Evolutionary conservation across 2,113 vertebrate species (phyloP).

Genomic region (Hydrolagus affinis): DNA sequence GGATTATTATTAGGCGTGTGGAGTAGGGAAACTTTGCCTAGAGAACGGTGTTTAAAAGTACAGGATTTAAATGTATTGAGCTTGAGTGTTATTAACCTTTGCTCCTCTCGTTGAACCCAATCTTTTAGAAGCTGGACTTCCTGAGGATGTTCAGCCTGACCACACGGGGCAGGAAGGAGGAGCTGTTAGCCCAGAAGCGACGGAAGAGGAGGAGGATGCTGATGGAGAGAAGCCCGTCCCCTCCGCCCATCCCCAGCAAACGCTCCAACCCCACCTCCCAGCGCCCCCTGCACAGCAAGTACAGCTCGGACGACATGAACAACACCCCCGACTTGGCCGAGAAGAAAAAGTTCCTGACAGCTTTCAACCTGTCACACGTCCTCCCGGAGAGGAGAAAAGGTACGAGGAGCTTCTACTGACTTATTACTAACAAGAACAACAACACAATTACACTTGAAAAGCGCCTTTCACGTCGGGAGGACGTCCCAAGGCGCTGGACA

Average conservation of each 20-base stretch:
- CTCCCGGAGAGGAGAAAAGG: conserved; percentile 82
- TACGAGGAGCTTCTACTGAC: conserved; percentile 39
- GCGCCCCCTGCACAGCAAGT: conserved; percentile 75
- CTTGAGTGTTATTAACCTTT: too few species aligned
- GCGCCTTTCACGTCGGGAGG: too few species aligned
- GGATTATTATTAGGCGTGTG: too few species aligned
- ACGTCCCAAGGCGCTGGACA: too few species aligned
- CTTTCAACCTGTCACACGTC: conserved; percentile 89
- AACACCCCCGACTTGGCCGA: conserved; percentile 85
- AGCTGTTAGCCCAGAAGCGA: conserved; percentile 80
- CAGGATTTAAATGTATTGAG: too few species aligned
- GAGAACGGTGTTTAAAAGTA: too few species aligned
- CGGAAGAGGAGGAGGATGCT: conserved; percentile 87
- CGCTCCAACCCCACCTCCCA: conserved; percentile 63
- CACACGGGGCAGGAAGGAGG: conserved; percentile 76
- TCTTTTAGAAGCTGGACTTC: conserved; percentile 84
- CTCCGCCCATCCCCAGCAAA: conserved; percentile 67
- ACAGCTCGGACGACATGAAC: conserved; percentile 93
- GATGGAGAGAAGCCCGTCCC: conserved; percentile 84
- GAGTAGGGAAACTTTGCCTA: too few species aligned
- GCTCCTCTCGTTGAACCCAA: too few species aligned
- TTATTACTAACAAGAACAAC: too few species aligned
- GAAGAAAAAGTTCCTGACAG: conserved; percentile 89
- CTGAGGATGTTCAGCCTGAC: conserved; percentile 81
- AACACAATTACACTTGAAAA: too few species aligned